Base-by-base conservation (phyloP, 2,797 vertebrate genomes). In the Orientallactaga sibirica region DNA sequence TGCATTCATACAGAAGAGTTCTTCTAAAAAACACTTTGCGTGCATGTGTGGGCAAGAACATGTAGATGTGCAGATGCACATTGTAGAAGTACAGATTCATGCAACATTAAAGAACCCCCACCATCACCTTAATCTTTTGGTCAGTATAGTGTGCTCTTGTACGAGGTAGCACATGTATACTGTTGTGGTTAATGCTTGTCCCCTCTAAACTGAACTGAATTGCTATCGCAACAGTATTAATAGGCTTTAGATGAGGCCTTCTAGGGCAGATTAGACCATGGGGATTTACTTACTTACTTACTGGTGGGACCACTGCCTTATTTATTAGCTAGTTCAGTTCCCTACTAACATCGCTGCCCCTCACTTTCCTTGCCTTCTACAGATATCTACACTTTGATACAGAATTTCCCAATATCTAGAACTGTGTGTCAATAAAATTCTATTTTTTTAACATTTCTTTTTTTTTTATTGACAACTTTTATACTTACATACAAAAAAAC, bases 61-160 rank as follows among this genome's bases (percentile, higher is more conserved):
- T 64, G 12, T 25, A 37, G 67, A 55, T 22, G 1, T 61, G 14
- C 12, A 27, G 10, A n/a, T 77, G 1, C 12, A 62, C 29, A 5
- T 6, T 1, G 22, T 6, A 29, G 41, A 74, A 24, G 14, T 6
- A 0, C 5, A 55, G 43, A 62, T 48, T 86, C 33, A 33, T 14
- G 8, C 0, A 73, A 4, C n/a, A 19, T 33, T 10, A 58, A 76
- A 73, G 8, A 22, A 1, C 0, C 0, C 1, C 8, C 19, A 2
- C 11, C 29, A 11, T 61, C 52, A 4, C 2, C 10, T 77, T 82
- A 10, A 18, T 4, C 41, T 41, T 19, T 77, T 43, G 18, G 6
- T 62, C 11, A 61, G 43, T 77, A 18, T 29, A 0, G 4, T 64
- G 16, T 33, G 5, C 10, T 61, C 3, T 92, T 61, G 33, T 20